Evolutionary conservation across 2,888 invertebrate species (phyloP).

Genomic region (Trachelus tabidus): DNA sequence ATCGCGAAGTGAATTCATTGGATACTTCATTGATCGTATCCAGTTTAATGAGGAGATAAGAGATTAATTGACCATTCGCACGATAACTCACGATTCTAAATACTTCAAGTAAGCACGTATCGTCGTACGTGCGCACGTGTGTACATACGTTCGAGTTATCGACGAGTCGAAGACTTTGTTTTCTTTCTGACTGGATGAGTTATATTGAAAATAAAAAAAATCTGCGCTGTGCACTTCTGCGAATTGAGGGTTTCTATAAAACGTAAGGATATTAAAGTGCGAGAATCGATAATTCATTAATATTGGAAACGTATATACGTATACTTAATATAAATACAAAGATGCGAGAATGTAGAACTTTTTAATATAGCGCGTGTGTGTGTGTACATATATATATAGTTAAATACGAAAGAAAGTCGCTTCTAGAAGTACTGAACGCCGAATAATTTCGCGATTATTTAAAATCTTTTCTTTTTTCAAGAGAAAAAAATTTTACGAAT

Average conservation of each 20-base stretch:
- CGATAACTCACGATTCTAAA: not conserved
- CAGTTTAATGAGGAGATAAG: not conserved
- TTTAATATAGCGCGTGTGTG: not conserved
- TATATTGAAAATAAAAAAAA: constrained; percentile 34
- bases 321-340: not conserved
- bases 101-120: not conserved
- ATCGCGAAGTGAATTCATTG: not conserved
- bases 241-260: constrained; percentile 56
- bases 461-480: constrained; percentile 16
- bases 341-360: not conserved
- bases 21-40: not conserved
- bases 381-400: not conserved
- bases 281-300: not conserved
- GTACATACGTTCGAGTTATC: not conserved
- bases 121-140: not conserved
- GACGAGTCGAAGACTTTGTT: not conserved
- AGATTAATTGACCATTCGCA: not conserved
- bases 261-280: not conserved
- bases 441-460: constrained; percentile 23
- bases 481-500: constrained; percentile 16
- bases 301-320: not conserved
- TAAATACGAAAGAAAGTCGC: constrained; percentile 25
- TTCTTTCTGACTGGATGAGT: not conserved
- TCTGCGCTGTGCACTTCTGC: constrained; percentile 65
- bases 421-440: constrained; percentile 22